Conservation (phyloP, 2,113 vertebrate genomes). For the Lamprotornis superbus region DNA sequence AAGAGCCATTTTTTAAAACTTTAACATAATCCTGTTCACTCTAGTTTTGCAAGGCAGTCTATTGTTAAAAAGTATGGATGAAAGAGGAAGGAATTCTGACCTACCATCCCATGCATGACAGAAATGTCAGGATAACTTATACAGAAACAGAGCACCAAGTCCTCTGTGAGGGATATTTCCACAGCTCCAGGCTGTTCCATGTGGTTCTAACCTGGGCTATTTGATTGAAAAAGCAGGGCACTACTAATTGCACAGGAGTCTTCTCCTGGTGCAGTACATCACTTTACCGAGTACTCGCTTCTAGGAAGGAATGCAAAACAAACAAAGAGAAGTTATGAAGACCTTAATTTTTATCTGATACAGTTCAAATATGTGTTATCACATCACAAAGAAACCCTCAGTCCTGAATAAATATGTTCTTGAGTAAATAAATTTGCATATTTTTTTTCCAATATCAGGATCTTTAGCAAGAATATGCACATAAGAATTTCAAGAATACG, state of each 20-base stretch:
- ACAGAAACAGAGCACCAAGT: not conserved
- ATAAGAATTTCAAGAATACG: not conserved
- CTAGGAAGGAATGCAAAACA: not conserved
- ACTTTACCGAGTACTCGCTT: fast-evolving
- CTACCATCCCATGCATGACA: fast-evolving
- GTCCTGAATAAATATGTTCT: not conserved
- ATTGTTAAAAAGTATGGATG: not conserved
- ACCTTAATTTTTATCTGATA: not conserved
- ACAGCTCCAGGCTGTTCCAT: not conserved
- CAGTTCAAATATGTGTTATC: not conserved
- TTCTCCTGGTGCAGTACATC: not conserved
- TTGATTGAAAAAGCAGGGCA: not conserved
- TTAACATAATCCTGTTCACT: not conserved
- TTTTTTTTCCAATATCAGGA: not conserved
- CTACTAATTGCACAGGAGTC: not conserved
- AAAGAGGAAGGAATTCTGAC: not conserved
- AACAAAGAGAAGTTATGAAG: not conserved
- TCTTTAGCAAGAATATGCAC: not conserved
- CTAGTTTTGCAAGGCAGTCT: not conserved
- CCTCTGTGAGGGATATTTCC: not conserved
- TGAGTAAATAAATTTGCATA: not conserved
- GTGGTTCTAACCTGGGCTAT: not conserved
- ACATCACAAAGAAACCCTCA: not conserved
- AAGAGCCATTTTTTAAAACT: not conserved
- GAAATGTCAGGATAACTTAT: not conserved